A percentile compares a stretch with the other conserved stretches of the same genome.
Conservation (phyloP, 1,140 invertebrate genomes). For the Sipha flava region DNA sequence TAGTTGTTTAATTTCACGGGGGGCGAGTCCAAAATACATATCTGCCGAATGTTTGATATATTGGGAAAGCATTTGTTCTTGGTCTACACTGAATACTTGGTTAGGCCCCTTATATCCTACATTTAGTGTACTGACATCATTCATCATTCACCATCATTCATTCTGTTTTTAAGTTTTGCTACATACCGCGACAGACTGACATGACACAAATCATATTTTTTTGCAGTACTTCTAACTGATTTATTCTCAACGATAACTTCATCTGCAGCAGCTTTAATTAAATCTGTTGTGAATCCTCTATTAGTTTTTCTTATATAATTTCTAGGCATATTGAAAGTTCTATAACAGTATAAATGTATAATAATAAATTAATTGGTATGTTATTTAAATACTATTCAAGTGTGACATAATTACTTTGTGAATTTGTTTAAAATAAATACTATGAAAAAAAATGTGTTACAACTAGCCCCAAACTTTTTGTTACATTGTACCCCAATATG, state of each 20-base stretch:
- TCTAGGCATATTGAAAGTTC: background rate
- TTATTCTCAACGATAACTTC: background rate
- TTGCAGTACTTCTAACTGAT: background rate
- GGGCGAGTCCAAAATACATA: background rate
- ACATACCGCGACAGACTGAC: background rate
- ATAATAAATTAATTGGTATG: too few species aligned
- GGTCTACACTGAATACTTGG: background rate
- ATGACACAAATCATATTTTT: background rate
- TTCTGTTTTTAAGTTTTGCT: background rate
- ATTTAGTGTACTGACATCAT: background rate
- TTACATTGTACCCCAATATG: background rate
- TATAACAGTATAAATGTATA: background rate
- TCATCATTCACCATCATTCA: background rate
- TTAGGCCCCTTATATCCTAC: background rate
- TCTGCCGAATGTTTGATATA: background rate
- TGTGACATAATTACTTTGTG: too few species aligned
- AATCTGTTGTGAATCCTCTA: background rate
- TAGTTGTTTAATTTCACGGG: too few species aligned
- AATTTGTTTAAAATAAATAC: background rate
- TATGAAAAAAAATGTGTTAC: background rate
- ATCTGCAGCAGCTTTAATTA: background rate
- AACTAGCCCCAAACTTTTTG: background rate
- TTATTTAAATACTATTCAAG: too few species aligned
- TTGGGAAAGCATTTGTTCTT: background rate
- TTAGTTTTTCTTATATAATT: background rate